phyloP scores from a whole-genome alignment of 2,113 vertebrate species.

The Zosterops pallidus region DNA sequence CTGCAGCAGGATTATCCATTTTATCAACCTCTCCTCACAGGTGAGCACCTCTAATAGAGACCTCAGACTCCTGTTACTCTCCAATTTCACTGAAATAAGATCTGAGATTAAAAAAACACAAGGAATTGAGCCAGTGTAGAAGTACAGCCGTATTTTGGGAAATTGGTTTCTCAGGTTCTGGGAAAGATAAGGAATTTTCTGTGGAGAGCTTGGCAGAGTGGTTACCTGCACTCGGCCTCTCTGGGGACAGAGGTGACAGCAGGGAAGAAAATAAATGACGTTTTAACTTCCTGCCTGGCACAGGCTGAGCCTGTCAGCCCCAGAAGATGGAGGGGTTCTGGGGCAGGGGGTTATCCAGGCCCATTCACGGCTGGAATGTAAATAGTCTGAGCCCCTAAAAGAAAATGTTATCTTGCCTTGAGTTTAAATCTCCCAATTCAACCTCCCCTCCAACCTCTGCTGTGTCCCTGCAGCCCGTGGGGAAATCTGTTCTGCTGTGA shows the following conservation, averaged over 20 bases:
- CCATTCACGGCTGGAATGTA: not conserved
- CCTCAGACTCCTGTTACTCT: not conserved
- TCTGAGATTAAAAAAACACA: not conserved
- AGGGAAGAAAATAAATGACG: not conserved
- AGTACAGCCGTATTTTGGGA: not conserved
- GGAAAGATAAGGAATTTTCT: not conserved
- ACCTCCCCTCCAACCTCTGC: not conserved
- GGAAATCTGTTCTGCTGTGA: not conserved
- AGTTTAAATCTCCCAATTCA: not conserved
- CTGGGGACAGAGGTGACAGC: not conserved
- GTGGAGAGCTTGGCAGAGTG: not conserved
- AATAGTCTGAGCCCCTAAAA: not conserved
- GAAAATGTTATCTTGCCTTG: not conserved
- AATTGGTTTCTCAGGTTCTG: fast-evolving
- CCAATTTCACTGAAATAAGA: not conserved
- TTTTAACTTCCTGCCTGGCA: not conserved
- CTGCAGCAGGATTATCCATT: not conserved
- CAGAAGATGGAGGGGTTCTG: not conserved
- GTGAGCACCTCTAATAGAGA: not conserved
- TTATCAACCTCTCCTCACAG: not conserved
- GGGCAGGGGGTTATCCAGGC: not conserved
- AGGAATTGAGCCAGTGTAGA: not conserved
- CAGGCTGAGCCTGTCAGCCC: not conserved
- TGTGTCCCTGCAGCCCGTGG: not conserved
- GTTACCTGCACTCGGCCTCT: not conserved